These are phyloP conservation scores for Pristis pectinata DNA, from an alignment of 2,797 vertebrate species.

Conservation along the genomic window DNA sequence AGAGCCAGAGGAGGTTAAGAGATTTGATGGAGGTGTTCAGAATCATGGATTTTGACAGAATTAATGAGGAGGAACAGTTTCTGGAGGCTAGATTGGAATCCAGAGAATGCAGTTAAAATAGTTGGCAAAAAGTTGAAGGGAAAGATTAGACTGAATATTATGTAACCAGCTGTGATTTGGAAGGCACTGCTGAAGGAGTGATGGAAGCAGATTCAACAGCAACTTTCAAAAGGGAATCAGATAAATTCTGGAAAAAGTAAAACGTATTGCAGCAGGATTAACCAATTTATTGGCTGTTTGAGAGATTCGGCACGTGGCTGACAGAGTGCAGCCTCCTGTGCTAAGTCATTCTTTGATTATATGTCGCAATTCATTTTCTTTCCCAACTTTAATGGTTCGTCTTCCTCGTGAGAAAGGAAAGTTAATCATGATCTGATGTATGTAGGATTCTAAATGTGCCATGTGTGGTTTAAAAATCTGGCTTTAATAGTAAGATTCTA, in stretches of 20 bases:
- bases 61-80: not conserved
- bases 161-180: not conserved
- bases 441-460: no score
- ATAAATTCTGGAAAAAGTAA: not conserved
- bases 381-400: not conserved
- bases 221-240: not conserved
- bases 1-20: not conserved
- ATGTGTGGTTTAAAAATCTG: not conserved
- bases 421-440: no score
- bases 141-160: not conserved
- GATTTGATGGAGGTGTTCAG: not conserved
- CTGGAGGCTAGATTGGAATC: not conserved
- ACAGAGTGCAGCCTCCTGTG: not conserved
- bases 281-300: not conserved
- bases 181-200: not conserved
- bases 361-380: not conserved
- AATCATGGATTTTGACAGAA: not conserved
- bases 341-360: not conserved
- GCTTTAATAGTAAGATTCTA: not conserved
- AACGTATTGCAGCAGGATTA: no score
- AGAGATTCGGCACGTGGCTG: not conserved
- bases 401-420: no score
- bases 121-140: not conserved
- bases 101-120: not conserved
- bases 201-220: not conserved